Evolutionary conservation across 2,888 invertebrate genomes (phyloP), one percentile per base, ranked within the genome.

Genomic region (Choristoneura rosaceana): DNA sequence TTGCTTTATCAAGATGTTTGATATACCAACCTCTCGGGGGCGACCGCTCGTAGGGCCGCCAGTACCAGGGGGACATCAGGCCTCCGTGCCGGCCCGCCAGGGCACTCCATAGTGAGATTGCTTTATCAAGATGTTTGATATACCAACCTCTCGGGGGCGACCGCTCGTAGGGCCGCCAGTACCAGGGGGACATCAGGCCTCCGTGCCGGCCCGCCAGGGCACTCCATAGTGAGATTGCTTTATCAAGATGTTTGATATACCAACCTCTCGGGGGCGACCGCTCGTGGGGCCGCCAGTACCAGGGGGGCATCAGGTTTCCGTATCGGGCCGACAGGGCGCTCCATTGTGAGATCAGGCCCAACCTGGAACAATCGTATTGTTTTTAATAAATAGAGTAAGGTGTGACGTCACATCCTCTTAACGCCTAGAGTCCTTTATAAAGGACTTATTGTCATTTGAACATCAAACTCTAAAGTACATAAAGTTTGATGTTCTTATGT

Each of bases 281-380:
- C 81, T 95, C 95, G 34, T 94, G 94, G 3, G 89, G 90, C 79
- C 95, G 84, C 95, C 95, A 96, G 83, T 96, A 96, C 97, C 97
- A 97, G 0, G 97, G 97, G 76, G 97, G 97, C 62, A 96, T 96
- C 59, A 97, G 90, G 1, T 96, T 96, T 0, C 96, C 96, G 82
- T 97, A 97, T 82, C 96, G 93, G 43, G 96, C 97, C 0, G 97
- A 97, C 71, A 97, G 89, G 0, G 97, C 97, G 71, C 97, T 97
- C 95, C 97, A 97, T 84, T 97, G 97, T 10, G 97, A 96, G 89
- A 97, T 97, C 78, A 97, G 94, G 59, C 97, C 97, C 92, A 97
- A 93, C 90, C 97, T 97, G 95, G 0, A 95, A 83, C 77, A 80
- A 81, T 58, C 3, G 65, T 5, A 38, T 38, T 38, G 38, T 38